Base-by-base conservation (phyloP, 2,797 vertebrate genomes). In the Malacoctenus gilli region DNA sequence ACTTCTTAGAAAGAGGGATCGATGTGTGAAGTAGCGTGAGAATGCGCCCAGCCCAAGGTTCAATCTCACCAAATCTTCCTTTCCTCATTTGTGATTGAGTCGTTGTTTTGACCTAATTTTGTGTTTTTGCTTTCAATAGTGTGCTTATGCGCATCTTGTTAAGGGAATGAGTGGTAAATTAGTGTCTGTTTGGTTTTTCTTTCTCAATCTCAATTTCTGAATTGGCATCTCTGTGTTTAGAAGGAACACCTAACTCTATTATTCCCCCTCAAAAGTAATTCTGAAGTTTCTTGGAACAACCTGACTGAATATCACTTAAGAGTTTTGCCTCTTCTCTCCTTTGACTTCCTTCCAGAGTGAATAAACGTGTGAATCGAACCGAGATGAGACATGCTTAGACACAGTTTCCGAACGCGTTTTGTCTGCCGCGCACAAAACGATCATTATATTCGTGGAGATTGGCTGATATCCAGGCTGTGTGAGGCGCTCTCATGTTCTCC, bases 1-100 rank as follows among this genome's bases (percentile, higher is more conserved):
- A 37, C 14, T 58, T 60, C 28, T 40, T 21, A 65, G 30, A 43
- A 18, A 52, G 18, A 35, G 40, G 67, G 13, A 70, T 59, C 40
- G 36, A n/a, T 14, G 51, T 40, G 11, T 19, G 53, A 35, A 51
- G 3, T 8, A 42, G 15, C 19, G 44, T 35, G 41, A 62, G 42
- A 59, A 72, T 15, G 22, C 12, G 54, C 22, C 67, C 22, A 22
- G 59, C 16, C 50, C 34, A n/a, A 30, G 10, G 4, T 36, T 18
- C n/a, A 63, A 50, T 50, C 35, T 44, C 51, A 64, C 35, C n/a
- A 20, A 35, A 72, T 25, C 42, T 42, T 64, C 21, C 5, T 12
- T 38, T 16, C 52, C 20, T 9, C 40, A 25, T 52, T 49, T 20
- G 16, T 19, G 15, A 39, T 8, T 16, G 47, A 53, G 61, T 61